Conservation (phyloP, 2,113 vertebrate genomes). For the Heliornis fulica region DNA sequence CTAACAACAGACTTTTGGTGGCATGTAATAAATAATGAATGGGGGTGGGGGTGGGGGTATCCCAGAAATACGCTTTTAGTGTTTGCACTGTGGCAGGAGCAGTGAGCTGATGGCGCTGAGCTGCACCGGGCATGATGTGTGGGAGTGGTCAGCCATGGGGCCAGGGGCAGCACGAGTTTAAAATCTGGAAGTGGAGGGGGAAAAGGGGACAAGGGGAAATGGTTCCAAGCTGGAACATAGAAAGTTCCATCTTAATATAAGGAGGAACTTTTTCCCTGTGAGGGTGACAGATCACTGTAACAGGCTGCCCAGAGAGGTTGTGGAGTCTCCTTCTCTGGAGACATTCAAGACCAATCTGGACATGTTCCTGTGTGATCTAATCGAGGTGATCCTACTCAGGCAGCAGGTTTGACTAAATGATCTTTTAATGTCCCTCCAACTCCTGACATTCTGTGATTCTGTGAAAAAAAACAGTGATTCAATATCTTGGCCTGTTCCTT, state of each 20-base stretch:
- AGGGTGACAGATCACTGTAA: not conserved
- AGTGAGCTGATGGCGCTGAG: rapidly evolving
- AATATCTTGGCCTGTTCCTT: not conserved
- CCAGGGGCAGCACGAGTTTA: not conserved
- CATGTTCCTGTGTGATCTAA: too few relatives aligned
- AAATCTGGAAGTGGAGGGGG: not conserved
- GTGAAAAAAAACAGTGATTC: too few relatives aligned
- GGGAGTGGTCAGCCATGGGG: not conserved
- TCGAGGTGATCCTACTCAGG: too few relatives aligned
- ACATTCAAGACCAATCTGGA: not conserved
- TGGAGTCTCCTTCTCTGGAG: not conserved
- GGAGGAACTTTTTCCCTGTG: too few relatives aligned
- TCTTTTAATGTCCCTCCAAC: too few relatives aligned
- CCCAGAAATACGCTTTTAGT: not conserved
- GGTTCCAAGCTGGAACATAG: too few relatives aligned
- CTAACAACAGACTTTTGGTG: not conserved
- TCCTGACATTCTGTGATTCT: too few relatives aligned
- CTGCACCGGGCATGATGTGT: rapidly evolving
- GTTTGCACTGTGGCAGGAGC: not conserved
- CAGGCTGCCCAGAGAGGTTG: not conserved
- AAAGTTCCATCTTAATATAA: too few relatives aligned
- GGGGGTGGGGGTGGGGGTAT: too few relatives aligned
- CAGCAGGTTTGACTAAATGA: too few relatives aligned
- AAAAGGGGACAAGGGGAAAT: too few relatives aligned
- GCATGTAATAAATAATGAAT: not conserved